Evolutionary conservation across 2,888 invertebrate genomes (phyloP), one percentile per base, ranked within the genome.

Genomic region (Spisula subtruncata): DNA sequence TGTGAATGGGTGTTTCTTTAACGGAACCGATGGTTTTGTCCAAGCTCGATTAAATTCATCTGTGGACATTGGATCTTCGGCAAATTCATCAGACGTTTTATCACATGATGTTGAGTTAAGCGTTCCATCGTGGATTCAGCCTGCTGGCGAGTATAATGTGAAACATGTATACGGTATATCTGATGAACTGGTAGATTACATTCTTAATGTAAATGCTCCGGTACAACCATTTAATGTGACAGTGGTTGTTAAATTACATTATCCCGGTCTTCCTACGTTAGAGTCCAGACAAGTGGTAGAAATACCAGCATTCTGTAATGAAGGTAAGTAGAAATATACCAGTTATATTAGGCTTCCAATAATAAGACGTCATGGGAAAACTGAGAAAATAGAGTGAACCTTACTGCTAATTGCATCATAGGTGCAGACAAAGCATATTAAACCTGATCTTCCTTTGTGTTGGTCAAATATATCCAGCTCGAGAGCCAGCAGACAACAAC

Each of bases 1-100:
- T 8, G n/a, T 83, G 14, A n/a, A 71, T 14, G 71, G 83, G 0
- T 83, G 83, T 48, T 66, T 83, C 81, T 48, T 51, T 29, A n/a
- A 41, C 25, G 48, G 60, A 48, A 14, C 35, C 5, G 60, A 83
- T 41, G 83, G 29, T 0, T 1, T 4, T 32, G 14, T 60, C 18
- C 32, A 18, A 0, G 48, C 35, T 60, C 46, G 41, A 6, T 29
- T 83, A 20, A 83, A 83, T 60, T 71, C 41, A 8, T 66, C 83
- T 8, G 46, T 83, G 25, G 83, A 14, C 16, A n/a, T 71, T 71
- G 5, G 25, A 41, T n/a, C n/a, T 46, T 25, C 46, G 48, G 18
- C 60, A 5, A 54, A 20, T 56, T 32, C 83, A 35, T 80, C 80
- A 10, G 80, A 80, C 5, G 0, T 81, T 25, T 16, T 81, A 41